Conservation (phyloP, 2,888 invertebrate species). For the Arctia plantaginis region DNA sequence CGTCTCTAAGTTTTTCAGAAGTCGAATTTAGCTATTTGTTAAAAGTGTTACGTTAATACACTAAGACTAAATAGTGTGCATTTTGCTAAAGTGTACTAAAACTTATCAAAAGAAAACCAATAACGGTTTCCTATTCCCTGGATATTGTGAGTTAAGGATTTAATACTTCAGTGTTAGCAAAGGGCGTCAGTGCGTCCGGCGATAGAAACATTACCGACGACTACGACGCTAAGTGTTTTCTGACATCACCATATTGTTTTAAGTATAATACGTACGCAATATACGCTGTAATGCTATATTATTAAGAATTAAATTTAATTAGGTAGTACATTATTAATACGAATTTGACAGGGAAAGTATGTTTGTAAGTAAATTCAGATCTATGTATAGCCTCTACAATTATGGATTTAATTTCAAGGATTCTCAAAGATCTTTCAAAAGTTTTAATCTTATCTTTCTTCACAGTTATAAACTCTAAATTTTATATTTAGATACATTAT, state of each 20-base stretch:
- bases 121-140: conserved; percentile 11
- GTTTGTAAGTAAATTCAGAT: background rate
- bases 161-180: conserved; percentile 31
- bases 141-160: conserved; percentile 28
- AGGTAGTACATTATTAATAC: background rate
- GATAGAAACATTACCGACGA: conserved; percentile 32
- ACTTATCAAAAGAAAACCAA: conserved; percentile 3
- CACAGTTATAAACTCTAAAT: too few relatives aligned
- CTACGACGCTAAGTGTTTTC: conserved; percentile 34
- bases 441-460: too few relatives aligned
- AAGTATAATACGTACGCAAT: background rate
- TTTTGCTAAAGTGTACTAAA: background rate
- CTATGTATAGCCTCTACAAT: background rate
- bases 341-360: background rate
- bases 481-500: too few relatives aligned
- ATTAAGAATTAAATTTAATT: background rate
- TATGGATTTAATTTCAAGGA: background rate
- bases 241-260: conserved; percentile 22
- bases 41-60: background rate
- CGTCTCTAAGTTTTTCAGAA: background rate
- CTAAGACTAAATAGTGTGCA: background rate
- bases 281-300: background rate
- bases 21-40: background rate
- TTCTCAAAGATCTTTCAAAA: too few relatives aligned
- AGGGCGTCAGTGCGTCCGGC: conserved; percentile 40